Evolutionary conservation across 1,140 invertebrate genomes (phyloP), one percentile per base, ranked within the genome.

Genomic region (Apolygus lucorum): DNA sequence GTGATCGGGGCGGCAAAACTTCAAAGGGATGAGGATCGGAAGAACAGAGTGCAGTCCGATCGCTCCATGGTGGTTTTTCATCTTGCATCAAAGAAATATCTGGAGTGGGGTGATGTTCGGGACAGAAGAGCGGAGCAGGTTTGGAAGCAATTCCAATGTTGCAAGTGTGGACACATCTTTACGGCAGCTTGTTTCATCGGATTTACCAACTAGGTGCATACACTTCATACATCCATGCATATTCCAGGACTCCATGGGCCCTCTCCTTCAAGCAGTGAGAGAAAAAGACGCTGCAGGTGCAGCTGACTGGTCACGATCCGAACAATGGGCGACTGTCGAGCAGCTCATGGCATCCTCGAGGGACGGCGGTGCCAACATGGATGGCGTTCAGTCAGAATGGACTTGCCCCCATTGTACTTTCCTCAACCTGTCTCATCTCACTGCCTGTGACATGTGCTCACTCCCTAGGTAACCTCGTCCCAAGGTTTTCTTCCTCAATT

Each of bases 351-450:
- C 85, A 8, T 88, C 87, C 70, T 84, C 73, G 14, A 71, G 74
- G 54, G 71, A 73, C 21, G 68, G 76, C 21, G 72, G 74, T 25
- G 76, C 76, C 22, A 28, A 24, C 28, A 2, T 42, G n/a, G 28
- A 42, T 22, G 34, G 34, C 2, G 54, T 24, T 59, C 54, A 59
- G 22, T 11, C 54, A 13, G 54, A 59, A 68, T 98, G 95, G 95
- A 94, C 91, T 13, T 98, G 95, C 80, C 85, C 86, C 70, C 88
- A 94, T 76, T 98, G 95, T 83, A 98, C 95, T 69, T 98, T 89
- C 79, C 84, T 95, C 74, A 98, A 98, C 83, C 83, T 84, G 70
- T 79, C 86, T 63, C 84, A 87, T 63, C 81, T 85, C 63, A 83
- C 80, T 68, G 84, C 84, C 70, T 98, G 95, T 82, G 95, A 97